phyloP scores from a whole-genome alignment of 2,113 vertebrate species.

The Lophochroa leadbeateri region DNA sequence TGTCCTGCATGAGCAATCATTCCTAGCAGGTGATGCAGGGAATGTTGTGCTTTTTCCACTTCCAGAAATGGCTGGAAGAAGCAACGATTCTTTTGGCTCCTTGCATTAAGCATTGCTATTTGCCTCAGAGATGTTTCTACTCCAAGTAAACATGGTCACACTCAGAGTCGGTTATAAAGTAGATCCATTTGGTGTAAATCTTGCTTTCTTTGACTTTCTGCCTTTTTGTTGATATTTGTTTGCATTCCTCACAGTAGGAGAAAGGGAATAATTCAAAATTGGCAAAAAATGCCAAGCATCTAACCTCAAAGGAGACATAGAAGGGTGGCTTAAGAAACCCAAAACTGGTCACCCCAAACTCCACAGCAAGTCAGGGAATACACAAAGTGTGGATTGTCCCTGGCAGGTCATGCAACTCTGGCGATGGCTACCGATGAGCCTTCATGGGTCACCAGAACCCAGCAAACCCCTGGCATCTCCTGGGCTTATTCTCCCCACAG shows the following conservation, averaged over 20 bases:
- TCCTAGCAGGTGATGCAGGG: background rate
- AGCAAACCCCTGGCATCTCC: background rate
- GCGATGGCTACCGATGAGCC: accelerated
- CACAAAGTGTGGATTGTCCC: accelerated
- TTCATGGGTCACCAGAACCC: background rate
- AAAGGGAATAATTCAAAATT: accelerated
- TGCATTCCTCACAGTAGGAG: accelerated
- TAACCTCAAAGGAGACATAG: background rate
- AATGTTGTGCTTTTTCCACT: background rate
- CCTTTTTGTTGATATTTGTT: background rate
- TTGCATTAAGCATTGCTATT: background rate
- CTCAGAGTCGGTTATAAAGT: background rate
- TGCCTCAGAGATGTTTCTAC: background rate
- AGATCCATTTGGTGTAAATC: background rate
- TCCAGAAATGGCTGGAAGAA: background rate
- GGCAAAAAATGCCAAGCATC: background rate
- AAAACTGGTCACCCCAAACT: background rate
- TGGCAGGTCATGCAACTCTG: accelerated
- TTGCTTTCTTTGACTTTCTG: background rate
- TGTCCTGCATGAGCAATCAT: background rate
- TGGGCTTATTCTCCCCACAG: background rate
- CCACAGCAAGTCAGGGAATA: background rate
- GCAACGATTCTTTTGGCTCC: background rate
- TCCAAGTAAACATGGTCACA: background rate
- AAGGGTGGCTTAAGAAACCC: background rate